phyloP scores from a whole-genome alignment of 2,888 invertebrate genomes.

The Metallyticus violacea region DNA sequence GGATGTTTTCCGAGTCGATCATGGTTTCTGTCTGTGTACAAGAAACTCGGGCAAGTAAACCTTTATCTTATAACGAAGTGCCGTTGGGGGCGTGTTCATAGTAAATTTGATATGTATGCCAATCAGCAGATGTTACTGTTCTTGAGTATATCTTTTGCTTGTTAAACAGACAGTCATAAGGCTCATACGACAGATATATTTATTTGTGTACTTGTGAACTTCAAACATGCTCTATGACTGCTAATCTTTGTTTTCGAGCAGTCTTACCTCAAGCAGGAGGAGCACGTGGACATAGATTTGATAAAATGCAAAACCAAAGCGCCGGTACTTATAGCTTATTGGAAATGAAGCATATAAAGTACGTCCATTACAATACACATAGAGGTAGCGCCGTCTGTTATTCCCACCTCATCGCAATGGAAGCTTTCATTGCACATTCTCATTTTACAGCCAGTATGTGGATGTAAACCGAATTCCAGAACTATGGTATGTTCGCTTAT shows the following conservation, averaged over 20 bases:
- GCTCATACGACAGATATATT: too few relatives aligned
- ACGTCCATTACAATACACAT: background rate
- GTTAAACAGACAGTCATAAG: too few relatives aligned
- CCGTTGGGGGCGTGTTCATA: too few relatives aligned
- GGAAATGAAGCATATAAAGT: background rate
- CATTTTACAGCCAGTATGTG: background rate
- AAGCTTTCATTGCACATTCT: background rate
- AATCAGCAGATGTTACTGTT: too few relatives aligned
- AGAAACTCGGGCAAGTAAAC: too few relatives aligned
- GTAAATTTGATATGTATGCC: too few relatives aligned
- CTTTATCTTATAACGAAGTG: too few relatives aligned
- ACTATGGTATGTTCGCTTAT: background rate
- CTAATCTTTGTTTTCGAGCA: background rate
- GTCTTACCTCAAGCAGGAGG: background rate
- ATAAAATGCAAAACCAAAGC: background rate
- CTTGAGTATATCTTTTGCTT: too few relatives aligned
- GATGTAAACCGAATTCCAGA: background rate
- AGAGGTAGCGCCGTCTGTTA: background rate
- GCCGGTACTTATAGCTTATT: background rate
- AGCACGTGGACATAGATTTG: background rate
- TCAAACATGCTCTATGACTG: too few relatives aligned
- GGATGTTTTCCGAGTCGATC: too few relatives aligned
- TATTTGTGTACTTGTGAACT: too few relatives aligned
- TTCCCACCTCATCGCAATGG: background rate
- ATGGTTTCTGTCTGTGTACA: too few relatives aligned